A percentile compares a stretch with the other conserved stretches of the same genome.
Evolutionary conservation across 2,797 vertebrate genomes (phyloP).

Genomic region (Hirundo rustica): DNA sequence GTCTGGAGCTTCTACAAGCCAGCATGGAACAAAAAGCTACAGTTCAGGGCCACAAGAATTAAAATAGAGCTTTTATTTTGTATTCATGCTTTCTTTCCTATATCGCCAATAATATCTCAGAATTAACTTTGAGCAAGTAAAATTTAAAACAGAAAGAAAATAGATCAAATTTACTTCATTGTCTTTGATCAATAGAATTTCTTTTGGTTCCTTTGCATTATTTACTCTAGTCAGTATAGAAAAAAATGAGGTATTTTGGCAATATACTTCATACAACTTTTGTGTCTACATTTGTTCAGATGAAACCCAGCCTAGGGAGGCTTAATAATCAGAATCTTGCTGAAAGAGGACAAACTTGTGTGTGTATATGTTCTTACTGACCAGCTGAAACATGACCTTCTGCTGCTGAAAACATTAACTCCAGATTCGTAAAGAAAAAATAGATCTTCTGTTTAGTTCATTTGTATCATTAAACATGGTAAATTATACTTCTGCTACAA

Average conservation of each 20-base stretch:
- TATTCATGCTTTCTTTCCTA: neutral
- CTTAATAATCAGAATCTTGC: neutral
- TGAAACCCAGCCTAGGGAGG: fast-evolving
- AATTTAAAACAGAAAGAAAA: neutral
- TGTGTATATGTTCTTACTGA: neutral
- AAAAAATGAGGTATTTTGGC: neutral
- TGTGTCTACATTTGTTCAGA: neutral
- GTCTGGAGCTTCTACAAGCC: neutral
- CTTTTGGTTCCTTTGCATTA: neutral
- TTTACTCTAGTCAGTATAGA: neutral
- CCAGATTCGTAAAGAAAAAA: neutral
- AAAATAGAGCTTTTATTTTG: neutral
- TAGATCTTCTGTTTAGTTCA: neutral
- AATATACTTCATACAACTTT: neutral
- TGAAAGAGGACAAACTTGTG: fast-evolving
- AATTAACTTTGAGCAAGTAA: neutral
- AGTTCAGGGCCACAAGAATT: neutral
- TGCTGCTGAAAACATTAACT: neutral
- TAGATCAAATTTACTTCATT: neutral
- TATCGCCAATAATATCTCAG: neutral
- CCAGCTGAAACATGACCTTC: neutral
- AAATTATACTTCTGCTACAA: neutral
- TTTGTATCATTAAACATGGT: neutral
- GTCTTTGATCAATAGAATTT: neutral
- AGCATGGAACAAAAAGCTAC: neutral